Evolutionary conservation across 2,888 invertebrate genomes (phyloP).

Genomic region (Caenorhabditis macrosperma): DNA sequence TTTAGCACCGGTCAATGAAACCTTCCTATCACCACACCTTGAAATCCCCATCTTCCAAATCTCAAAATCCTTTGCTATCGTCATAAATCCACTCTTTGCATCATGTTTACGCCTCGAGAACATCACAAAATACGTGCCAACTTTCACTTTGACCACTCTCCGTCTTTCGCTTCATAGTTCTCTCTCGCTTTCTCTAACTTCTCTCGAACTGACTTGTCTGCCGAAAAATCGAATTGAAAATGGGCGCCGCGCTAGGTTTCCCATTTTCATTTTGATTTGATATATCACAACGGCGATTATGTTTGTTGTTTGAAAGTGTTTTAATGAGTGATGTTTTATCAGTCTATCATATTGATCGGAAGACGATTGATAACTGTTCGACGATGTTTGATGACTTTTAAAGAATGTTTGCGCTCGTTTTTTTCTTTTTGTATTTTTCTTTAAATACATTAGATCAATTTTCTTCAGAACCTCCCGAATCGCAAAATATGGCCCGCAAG

Average conservation of each 20-base stretch:
- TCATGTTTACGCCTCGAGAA: slow-evolving; percentile 25
- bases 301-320: not conserved
- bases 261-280: not conserved
- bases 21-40: not conserved
- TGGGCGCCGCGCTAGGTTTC: slow-evolving; percentile 3
- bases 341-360: slow-evolving; percentile 9
- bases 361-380: not conserved
- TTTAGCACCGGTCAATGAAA: too few relatives aligned
- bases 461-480: not conserved
- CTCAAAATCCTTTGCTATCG: slow-evolving; percentile 5
- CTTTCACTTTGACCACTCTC: slow-evolving; percentile 28
- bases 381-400: not conserved
- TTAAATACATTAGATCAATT: too few relatives aligned
- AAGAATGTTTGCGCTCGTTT: too few relatives aligned
- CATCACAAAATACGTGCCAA: slow-evolving; percentile 51
- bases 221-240: slow-evolving; percentile 24
- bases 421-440: too few relatives aligned
- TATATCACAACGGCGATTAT: not conserved
- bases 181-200: not conserved
- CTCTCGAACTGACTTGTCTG: too few relatives aligned
- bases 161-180: slow-evolving; percentile 1
- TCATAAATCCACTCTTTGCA: not conserved
- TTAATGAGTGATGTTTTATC: slow-evolving; percentile 25
- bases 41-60: slow-evolving; percentile 7
- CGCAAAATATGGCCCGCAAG: slow-evolving; percentile 84